Percentiles rank a stretch among this genome's conserved stretches.
phyloP scores from a whole-genome alignment of 2,797 vertebrate genomes.

The Peromyscus eremicus region DNA sequence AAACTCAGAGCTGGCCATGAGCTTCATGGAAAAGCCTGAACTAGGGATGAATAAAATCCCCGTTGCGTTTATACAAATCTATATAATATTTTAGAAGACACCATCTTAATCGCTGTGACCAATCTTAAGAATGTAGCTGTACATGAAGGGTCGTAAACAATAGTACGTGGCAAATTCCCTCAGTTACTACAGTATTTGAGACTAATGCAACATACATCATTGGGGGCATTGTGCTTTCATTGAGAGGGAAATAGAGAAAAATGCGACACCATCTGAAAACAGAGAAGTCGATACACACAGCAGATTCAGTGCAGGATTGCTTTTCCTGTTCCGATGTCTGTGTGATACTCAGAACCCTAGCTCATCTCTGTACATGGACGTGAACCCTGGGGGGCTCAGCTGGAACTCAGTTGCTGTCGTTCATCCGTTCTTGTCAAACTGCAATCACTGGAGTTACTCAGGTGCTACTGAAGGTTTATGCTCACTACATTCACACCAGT shows the following conservation, averaged over 20 bases:
- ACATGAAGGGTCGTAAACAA: not conserved
- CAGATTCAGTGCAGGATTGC: not conserved
- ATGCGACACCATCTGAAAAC: not conserved
- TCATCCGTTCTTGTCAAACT: not conserved
- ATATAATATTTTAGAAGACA: not conserved
- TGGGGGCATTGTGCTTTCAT: not conserved
- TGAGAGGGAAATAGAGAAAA: not conserved
- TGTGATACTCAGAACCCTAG: not conserved
- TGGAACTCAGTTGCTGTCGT: not conserved
- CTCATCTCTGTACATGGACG: fast-evolving
- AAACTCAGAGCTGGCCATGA: not conserved
- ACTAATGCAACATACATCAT: not conserved
- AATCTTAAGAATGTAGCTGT: not conserved
- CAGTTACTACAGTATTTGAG: not conserved
- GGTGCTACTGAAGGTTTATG: not conserved
- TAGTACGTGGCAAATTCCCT: not conserved
- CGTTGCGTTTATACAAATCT: not conserved
- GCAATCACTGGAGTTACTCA: not conserved
- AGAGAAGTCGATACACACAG: not conserved
- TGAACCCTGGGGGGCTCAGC: not conserved
- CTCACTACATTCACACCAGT: not conserved
- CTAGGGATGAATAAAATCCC: not conserved
- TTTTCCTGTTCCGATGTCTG: not conserved
- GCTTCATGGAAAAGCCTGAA: not conserved
- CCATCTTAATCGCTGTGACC: not conserved